Evolutionary conservation across 2,888 invertebrate genomes (phyloP).

Genomic region (Nomada hirtipes): DNA sequence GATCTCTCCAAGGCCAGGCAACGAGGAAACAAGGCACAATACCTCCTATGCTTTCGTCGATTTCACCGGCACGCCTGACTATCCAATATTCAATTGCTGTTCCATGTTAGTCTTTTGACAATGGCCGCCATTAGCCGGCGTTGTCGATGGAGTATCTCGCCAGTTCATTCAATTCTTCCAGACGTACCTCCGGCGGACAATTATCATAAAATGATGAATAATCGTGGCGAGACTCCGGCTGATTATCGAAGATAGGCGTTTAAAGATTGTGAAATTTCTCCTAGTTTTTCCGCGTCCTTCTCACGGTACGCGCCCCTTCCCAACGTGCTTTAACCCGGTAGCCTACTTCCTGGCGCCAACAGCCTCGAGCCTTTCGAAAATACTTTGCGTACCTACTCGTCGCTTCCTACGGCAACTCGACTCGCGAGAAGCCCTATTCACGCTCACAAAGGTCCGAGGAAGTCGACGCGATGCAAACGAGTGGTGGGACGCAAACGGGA

Average conservation of each 20-base stretch:
- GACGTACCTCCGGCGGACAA: no score
- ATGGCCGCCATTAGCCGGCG: background rate
- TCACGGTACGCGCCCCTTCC: slow-evolving; percentile 39
- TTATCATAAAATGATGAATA: background rate
- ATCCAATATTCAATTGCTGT: slow-evolving; percentile 11
- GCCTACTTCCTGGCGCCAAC: slow-evolving; percentile 79
- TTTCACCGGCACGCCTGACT: background rate
- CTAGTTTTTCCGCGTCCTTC: slow-evolving; percentile 52
- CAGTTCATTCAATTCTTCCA: no score
- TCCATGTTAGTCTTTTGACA: slow-evolving; percentile 1
- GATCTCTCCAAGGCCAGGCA: slow-evolving; percentile 55
- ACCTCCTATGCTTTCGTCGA: slow-evolving; percentile 38
- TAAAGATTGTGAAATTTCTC: slow-evolving; percentile 39
- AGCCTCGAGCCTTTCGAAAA: slow-evolving; percentile 81
- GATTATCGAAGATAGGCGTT: background rate
- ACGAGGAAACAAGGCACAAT: slow-evolving; percentile 19
- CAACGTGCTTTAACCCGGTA: slow-evolving; percentile 80
- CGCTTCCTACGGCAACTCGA: slow-evolving; percentile 41
- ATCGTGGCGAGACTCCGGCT: background rate
- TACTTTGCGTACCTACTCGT: slow-evolving; percentile 69
- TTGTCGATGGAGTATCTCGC: background rate
- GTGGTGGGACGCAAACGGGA: background rate
- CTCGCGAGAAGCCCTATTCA: slow-evolving; percentile 58
- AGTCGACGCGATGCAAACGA: slow-evolving; percentile 20
- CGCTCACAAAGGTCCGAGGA: slow-evolving; percentile 36